Evolutionary conservation across 2,113 vertebrate genomes (phyloP).

Genomic region (Cichladusa arquata): DNA sequence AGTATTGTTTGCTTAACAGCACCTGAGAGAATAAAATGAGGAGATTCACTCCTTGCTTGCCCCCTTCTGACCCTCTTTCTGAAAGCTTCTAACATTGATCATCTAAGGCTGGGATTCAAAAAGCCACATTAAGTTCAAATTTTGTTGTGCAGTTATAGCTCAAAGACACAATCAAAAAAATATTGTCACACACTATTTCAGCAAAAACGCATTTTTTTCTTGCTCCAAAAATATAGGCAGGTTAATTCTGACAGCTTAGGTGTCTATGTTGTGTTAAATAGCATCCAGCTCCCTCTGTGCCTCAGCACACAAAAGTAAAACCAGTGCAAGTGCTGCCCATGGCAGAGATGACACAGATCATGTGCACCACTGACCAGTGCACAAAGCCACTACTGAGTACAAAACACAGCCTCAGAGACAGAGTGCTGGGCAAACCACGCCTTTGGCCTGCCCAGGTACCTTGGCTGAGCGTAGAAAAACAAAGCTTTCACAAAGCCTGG

Average conservation of each 20-base stretch:
- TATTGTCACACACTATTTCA: accelerated
- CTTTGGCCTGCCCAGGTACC: not conserved
- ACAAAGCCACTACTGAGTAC: not conserved
- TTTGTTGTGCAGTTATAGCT: not conserved
- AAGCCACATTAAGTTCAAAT: not conserved
- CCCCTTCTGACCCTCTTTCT: not conserved
- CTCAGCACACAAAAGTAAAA: not conserved
- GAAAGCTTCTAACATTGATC: not conserved
- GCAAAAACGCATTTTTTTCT: not conserved
- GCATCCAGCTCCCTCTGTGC: accelerated
- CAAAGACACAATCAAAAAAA: not conserved
- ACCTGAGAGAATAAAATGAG: not conserved
- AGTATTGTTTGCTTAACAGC: not conserved
- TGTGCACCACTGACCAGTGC: not conserved
- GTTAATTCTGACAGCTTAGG: not conserved
- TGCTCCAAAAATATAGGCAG: not conserved
- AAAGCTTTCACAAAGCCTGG: not conserved
- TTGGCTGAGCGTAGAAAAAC: not conserved
- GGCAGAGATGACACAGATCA: not conserved
- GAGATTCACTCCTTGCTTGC: not conserved
- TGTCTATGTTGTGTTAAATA: not conserved
- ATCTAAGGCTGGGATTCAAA: not conserved
- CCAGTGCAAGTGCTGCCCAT: not conserved
- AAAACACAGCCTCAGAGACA: not conserved
- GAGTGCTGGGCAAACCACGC: not conserved